Percentiles rank a stretch among this genome's conserved stretches.
phyloP scores from a whole-genome alignment of 2,113 vertebrate genomes.

The Atrichornis clamosus region DNA sequence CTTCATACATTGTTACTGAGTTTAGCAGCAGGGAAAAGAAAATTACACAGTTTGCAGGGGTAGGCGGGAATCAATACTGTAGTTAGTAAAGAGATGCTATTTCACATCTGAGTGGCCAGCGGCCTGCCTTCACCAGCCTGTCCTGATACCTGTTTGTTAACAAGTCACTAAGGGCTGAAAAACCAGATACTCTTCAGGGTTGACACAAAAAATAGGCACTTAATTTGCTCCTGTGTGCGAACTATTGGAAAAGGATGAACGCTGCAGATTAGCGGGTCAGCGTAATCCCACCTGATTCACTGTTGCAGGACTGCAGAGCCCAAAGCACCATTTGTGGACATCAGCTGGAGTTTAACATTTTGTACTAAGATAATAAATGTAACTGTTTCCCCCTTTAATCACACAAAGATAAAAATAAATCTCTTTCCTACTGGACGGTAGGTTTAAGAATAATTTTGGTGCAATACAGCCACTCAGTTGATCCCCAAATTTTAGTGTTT shows the following conservation, averaged over 20 bases:
- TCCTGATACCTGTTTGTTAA: conserved; percentile 86
- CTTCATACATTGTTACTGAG: conserved; percentile 77
- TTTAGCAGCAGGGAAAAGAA: conserved; percentile 78
- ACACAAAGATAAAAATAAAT: not conserved
- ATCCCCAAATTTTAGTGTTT: not conserved
- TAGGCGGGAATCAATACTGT: conserved; percentile 86
- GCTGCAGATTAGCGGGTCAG: conserved; percentile 72
- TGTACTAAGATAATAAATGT: not conserved
- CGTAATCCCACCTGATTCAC: conserved; percentile 56
- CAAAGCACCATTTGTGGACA: not conserved
- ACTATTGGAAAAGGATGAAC: conserved; percentile 71
- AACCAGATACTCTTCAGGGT: conserved; percentile 78
- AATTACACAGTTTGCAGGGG: conserved; percentile 75
- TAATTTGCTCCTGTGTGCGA: conserved; percentile 77
- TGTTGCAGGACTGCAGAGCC: not conserved
- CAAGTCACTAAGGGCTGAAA: conserved; percentile 84
- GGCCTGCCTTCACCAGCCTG: conserved; percentile 66
- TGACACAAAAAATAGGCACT: conserved; percentile 79
- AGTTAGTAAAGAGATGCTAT: conserved; percentile 96
- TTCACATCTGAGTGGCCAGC: conserved; percentile 96
- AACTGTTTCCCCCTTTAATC: not conserved
- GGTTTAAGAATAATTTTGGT: not conserved
- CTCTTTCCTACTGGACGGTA: too few species aligned
- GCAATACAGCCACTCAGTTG: not conserved
- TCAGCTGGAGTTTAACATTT: not conserved